A percentile compares a stretch with the other conserved stretches of the same genome.
These are phyloP conservation scores for Anguilla megastoma DNA, from an alignment of 2,797 vertebrate species.

Conservation along the genomic window DNA sequence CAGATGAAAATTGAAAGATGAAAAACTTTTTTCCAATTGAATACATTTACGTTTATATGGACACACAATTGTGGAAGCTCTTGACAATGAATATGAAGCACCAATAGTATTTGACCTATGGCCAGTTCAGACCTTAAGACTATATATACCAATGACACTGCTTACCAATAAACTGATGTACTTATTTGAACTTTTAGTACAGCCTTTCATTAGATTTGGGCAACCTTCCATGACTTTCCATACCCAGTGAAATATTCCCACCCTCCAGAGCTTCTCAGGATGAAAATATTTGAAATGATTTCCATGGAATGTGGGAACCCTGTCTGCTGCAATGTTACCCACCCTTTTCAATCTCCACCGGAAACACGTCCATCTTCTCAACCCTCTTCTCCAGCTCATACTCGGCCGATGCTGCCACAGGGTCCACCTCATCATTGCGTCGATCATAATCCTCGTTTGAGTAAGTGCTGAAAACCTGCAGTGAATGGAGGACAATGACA, in stretches of 20 bases:
- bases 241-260: not conserved
- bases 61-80: not conserved
- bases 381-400: conserved; percentile 93
- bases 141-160: not conserved
- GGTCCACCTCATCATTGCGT: conserved; percentile 91
- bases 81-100: not conserved
- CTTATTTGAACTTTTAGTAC: too few relatives aligned
- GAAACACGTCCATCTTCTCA: conserved; percentile 94
- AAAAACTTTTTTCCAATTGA: not conserved
- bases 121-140: not conserved
- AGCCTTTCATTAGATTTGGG: not conserved
- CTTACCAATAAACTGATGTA: not conserved
- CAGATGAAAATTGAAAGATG: not conserved
- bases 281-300: not conserved
- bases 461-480: conserved; percentile 86
- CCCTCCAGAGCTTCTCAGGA: not conserved
- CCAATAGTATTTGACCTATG: not conserved
- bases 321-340: conserved; percentile 49
- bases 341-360: conserved; percentile 90
- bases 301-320: conserved; percentile 4
- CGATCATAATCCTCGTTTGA: conserved; percentile 93
- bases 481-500: conserved; percentile 30
- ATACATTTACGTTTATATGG: not conserved
- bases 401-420: conserved; percentile 88
- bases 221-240: not conserved